Base-by-base conservation (phyloP, 1,140 invertebrate genomes). In the Andricus grossulariae region DNA sequence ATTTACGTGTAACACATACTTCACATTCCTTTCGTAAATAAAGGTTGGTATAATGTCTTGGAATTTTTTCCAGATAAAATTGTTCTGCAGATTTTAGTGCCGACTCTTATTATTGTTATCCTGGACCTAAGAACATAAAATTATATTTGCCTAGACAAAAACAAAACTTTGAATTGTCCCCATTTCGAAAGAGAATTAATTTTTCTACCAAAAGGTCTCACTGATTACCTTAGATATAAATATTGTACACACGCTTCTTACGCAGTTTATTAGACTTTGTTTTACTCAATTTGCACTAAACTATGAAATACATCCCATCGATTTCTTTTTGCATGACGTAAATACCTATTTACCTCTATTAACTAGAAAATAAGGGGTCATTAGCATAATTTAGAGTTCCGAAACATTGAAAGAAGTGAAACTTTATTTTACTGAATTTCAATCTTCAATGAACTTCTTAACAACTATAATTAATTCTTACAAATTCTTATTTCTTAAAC, bases 351-450 rank as follows among this genome's bases (percentile, higher is more conserved):
- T 39, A 66, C 39, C 39, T 66, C 15, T 3, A 66, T 66, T 66
- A 66, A 39, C 60, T 66, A 66, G 60, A 66, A 66, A 66, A 66
- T 60, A 32, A 32, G 32, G 21, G 1, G 39, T 32, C 25, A 45
- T 66, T 66, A 66, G 60, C 16, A 25, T 66, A 66, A 66, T 45
- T 66, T 66, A 8, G 45, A n/a, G 32, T 66, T 39, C 39, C 32
- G 60, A 66, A 66, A 45, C 13, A 45, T 45, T 45, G 15, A 66
- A 66, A 16, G 15, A 32, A 32, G 10, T 25, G 57, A 25, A 66
- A 66, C 21, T 66, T 55, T n/a, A 57, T 5, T 45, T 45, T 45
- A 57, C 7, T 57, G 13, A 10, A 57, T 12, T 39, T 10, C 3
- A 60, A 15, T 15, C 16, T 60, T 57, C 18, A 55, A 55, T 18